A percentile compares a stretch with the other conserved stretches of the same genome.
phyloP scores from a whole-genome alignment of 2,888 invertebrate species.

The Adela reaumurella region DNA sequence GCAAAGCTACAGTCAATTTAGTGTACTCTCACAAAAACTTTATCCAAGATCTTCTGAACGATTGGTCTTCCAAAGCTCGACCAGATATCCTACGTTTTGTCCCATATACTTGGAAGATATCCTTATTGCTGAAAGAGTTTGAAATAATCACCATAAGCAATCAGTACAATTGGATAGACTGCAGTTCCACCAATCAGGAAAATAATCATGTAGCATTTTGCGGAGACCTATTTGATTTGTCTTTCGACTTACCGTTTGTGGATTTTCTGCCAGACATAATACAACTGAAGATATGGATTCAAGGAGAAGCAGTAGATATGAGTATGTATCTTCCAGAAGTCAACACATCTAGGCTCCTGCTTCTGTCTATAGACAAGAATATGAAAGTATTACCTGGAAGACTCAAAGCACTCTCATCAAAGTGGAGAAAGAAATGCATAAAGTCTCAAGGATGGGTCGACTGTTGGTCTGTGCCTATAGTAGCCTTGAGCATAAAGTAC shows the following conservation, averaged over 20 bases:
- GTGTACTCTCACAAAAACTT: constrained; percentile 96
- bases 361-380: constrained; percentile 82
- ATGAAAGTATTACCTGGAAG: constrained; percentile 75
- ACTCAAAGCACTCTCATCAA: constrained; percentile 41
- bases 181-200: constrained; percentile 92
- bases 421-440: constrained; percentile 80
- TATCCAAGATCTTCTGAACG: constrained; percentile 92
- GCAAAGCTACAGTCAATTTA: constrained; percentile 89
- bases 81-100: constrained; percentile 94
- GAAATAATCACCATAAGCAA: constrained; percentile 91
- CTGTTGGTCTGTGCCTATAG: constrained; percentile 94
- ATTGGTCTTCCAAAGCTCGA: constrained; percentile 92
- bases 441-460: constrained; percentile 84
- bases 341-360: constrained; percentile 78
- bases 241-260: constrained; percentile 89
- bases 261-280: constrained; percentile 91
- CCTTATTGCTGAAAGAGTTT: constrained; percentile 87
- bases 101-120: constrained; percentile 95
- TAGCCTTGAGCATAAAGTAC: constrained; percentile 87
- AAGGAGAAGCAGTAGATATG: constrained; percentile 91
- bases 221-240: constrained; percentile 89
- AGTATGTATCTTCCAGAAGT: constrained; percentile 89
- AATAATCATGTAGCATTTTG: constrained; percentile 93
- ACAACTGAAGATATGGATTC: constrained; percentile 88
- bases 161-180: constrained; percentile 99